Percentiles rank a stretch among this genome's conserved stretches.
Conservation (phyloP, 1,140 invertebrate species). For the Drosophila nebulosa region DNA sequence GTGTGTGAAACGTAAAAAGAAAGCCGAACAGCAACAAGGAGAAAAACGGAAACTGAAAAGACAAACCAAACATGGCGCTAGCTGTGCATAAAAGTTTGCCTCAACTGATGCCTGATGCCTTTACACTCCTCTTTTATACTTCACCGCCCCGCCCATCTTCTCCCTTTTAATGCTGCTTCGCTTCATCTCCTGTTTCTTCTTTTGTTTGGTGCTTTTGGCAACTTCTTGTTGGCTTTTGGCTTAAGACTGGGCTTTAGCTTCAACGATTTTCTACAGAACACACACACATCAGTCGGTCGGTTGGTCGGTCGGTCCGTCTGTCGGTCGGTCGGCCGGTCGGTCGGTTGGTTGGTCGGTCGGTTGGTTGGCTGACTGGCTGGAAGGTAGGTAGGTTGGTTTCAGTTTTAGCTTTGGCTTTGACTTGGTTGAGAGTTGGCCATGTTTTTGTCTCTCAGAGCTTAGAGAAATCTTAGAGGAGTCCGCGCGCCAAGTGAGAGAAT, state of each 20-base stretch:
- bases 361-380: background rate
- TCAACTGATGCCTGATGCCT: conserved; percentile 39
- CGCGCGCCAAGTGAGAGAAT: conserved; percentile 25
- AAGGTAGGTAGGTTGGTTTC: background rate
- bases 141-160: no score
- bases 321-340: background rate
- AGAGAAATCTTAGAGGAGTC: conserved; percentile 31
- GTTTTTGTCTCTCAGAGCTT: conserved; percentile 28
- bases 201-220: conserved; percentile 57
- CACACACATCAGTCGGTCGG: background rate
- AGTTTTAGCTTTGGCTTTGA: background rate
- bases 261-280: conserved; percentile 52
- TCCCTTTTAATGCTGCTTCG: background rate
- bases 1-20: conserved; percentile 12
- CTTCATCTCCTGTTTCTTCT: conserved; percentile 34
- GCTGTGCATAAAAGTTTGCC: conserved; percentile 72
- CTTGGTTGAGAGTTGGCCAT: conserved; percentile 25
- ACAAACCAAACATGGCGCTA: conserved; percentile 80
- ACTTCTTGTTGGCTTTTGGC: conserved; percentile 68
- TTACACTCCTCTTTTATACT: conserved; percentile 1
- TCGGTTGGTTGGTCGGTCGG: background rate
- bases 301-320: background rate
- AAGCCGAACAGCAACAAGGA: conserved; percentile 38
- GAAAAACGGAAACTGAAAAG: conserved; percentile 74
- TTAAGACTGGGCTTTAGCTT: conserved; percentile 70